Percentiles rank a stretch among this genome's conserved stretches.
These are phyloP conservation scores for Mastacembelus armatus DNA, from an alignment of 2,797 vertebrate species.

Conservation along the genomic window DNA sequence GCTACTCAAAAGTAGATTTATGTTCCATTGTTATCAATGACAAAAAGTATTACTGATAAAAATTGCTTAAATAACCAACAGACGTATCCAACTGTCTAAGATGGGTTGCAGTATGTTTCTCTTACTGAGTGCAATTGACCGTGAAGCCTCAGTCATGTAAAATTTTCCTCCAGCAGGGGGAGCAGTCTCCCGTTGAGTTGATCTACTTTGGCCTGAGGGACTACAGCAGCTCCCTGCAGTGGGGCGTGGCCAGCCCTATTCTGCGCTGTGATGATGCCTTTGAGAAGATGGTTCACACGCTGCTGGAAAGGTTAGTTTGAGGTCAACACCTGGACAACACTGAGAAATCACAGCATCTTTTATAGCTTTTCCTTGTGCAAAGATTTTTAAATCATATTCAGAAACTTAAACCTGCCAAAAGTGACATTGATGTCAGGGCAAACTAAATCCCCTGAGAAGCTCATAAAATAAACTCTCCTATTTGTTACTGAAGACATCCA, in stretches of 20 bases:
- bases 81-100: too few species aligned
- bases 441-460: neutral
- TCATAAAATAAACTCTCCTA: neutral
- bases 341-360: neutral
- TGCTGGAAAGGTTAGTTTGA: slow-evolving; percentile 91
- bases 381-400: neutral
- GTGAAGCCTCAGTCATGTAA: neutral
- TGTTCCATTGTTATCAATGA: too few species aligned
- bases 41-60: too few species aligned
- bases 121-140: neutral
- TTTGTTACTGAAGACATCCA: slow-evolving; percentile 87
- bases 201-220: slow-evolving; percentile 95
- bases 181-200: slow-evolving; percentile 83
- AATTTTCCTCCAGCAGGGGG: slow-evolving; percentile 83
- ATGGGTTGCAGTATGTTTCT: too few species aligned
- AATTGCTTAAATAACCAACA: too few species aligned
- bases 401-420: neutral
- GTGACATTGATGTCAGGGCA: neutral
- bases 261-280: slow-evolving; percentile 96
- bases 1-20: too few species aligned
- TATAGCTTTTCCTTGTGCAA: neutral
- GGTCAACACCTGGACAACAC: neutral
- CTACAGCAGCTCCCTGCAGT: slow-evolving; percentile 95
- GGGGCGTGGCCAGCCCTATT: slow-evolving; percentile 97
- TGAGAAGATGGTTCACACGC: slow-evolving; percentile 96